These are phyloP conservation scores for Ctenoplectra terminalis DNA, from an alignment of 1,140 invertebrate species.

Conservation along the genomic window DNA sequence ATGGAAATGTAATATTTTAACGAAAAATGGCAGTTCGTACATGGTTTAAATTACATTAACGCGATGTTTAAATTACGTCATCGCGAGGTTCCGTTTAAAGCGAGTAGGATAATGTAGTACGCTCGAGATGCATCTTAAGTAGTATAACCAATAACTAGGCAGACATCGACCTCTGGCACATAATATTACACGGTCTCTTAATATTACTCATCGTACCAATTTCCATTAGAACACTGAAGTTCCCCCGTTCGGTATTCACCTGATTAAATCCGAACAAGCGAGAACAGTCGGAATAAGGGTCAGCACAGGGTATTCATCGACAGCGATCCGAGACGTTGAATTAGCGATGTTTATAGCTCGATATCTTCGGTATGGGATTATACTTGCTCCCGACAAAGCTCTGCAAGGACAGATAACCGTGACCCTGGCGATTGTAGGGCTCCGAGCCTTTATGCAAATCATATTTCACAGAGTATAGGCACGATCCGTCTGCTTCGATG, in stretches of 20 bases:
- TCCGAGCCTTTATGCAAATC: slow-evolving; percentile 63
- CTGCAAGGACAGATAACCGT: slow-evolving; percentile 2
- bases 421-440: not conserved
- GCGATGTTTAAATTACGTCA: too few species aligned
- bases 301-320: not conserved
- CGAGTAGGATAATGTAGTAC: not conserved
- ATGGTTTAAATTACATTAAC: too few species aligned
- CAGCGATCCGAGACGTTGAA: not conserved
- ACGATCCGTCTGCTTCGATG: slow-evolving; percentile 7
- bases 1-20: too few species aligned
- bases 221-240: not conserved
- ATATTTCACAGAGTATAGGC: slow-evolving; percentile 54
- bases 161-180: not conserved
- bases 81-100: not conserved
- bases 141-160: not conserved
- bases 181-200: not conserved
- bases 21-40: too few species aligned
- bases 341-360: slow-evolving; percentile 18
- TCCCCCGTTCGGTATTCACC: not conserved
- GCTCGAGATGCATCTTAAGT: not conserved
- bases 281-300: not conserved
- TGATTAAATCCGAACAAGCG: not conserved
- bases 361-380: not conserved
- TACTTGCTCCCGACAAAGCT: not conserved
- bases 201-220: not conserved